Conservation (phyloP, 2,888 invertebrate genomes). For the Harmothoe impar region DNA sequence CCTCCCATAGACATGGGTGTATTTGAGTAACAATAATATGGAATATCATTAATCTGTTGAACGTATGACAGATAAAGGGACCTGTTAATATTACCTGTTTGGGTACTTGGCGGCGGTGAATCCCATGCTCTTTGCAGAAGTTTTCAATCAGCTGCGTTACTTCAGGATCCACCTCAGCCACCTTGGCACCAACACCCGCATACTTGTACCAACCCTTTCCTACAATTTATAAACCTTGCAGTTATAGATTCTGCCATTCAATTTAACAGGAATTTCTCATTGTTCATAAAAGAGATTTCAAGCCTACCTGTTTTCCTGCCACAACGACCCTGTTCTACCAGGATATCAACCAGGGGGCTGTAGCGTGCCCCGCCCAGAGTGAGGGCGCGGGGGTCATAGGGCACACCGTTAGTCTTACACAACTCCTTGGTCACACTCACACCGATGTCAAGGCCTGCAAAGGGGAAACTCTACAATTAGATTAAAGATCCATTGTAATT, state of each 20-base stretch:
- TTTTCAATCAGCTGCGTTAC: conserved; percentile 74
- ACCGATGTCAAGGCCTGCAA: conserved; percentile 76
- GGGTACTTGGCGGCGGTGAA: conserved; percentile 74
- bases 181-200: conserved; percentile 75
- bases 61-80: too few species aligned
- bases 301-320: conserved; percentile 79
- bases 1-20: too few species aligned
- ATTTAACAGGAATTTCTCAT: too few species aligned
- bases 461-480: too few species aligned
- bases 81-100: conserved; percentile 77
- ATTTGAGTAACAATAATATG: too few species aligned
- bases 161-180: conserved; percentile 73
- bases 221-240: conserved; percentile 65
- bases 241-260: background rate
- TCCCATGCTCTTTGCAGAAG: conserved; percentile 75
- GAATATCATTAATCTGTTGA: too few species aligned
- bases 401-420: conserved; percentile 73
- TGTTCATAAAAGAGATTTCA: background rate
- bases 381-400: conserved; percentile 72
- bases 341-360: conserved; percentile 72
- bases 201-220: conserved; percentile 81
- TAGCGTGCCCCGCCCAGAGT: conserved; percentile 75
- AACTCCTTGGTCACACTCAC: conserved; percentile 74
- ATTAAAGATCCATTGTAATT: too few species aligned
- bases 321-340: conserved; percentile 75